A percentile compares a stretch with the other conserved stretches of the same genome.
These are phyloP conservation scores for Brachionus sp. DNA, from an alignment of 1,140 invertebrate species.

Conservation along the genomic window DNA sequence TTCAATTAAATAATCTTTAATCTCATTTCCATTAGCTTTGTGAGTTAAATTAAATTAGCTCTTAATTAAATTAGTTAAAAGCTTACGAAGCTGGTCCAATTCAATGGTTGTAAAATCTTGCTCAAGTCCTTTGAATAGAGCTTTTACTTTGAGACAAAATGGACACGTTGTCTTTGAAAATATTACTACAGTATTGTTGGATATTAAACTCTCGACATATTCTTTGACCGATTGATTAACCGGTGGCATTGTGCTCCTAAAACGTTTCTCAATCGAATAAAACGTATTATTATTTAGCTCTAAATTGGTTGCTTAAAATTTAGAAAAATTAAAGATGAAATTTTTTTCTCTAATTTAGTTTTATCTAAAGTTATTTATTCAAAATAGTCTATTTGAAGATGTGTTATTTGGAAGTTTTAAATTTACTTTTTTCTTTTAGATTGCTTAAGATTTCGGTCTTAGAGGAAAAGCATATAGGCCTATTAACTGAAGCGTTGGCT, in stretches of 20 bases:
- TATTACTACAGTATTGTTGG: constrained; percentile 60
- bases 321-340: neutral
- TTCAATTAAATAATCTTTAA: constrained; percentile 60
- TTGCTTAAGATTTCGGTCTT: neutral
- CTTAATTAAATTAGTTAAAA: neutral
- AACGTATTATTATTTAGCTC: neutral
- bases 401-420: neutral
- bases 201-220: constrained; percentile 54
- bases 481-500: neutral
- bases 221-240: constrained; percentile 14
- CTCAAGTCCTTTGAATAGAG: neutral
- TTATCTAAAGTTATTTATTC: neutral
- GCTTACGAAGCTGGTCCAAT: constrained; percentile 38
- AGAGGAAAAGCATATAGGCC: neutral
- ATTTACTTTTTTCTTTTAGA: neutral
- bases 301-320: constrained; percentile 20
- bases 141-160: constrained; percentile 61
- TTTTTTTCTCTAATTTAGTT: neutral
- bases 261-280: neutral
- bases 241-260: constrained; percentile 30
- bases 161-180: constrained; percentile 64
- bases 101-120: neutral
- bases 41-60: neutral
- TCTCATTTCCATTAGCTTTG: constrained; percentile 59
- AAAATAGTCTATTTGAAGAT: neutral